phyloP scores from a whole-genome alignment of 2,888 invertebrate species.

The Resseliella maxima region DNA sequence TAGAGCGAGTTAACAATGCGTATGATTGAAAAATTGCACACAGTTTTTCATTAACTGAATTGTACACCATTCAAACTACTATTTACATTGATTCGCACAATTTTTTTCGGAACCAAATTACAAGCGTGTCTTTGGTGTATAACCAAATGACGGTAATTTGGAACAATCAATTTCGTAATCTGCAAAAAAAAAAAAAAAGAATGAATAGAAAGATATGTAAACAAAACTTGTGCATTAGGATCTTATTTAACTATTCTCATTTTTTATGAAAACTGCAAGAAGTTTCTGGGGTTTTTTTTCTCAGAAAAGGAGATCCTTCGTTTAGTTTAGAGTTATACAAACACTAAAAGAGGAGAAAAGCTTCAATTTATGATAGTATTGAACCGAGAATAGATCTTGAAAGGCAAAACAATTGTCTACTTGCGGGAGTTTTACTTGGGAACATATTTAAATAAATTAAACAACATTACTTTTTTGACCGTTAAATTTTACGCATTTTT shows the following conservation, averaged over 20 bases:
- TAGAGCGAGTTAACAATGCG: slow-evolving; percentile 1
- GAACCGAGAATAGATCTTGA: neutral
- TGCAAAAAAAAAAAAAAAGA: neutral
- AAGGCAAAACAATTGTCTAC: neutral
- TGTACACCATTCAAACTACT: neutral
- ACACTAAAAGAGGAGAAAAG: neutral
- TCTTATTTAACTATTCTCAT: neutral
- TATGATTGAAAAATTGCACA: slow-evolving; percentile 46
- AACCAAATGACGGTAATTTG: neutral
- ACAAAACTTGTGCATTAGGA: neutral
- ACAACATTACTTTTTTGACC: neutral
- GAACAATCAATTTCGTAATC: slow-evolving; percentile 19
- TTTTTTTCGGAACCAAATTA: neutral
- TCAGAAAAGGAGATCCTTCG: no score
- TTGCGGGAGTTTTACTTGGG: slow-evolving; percentile 12
- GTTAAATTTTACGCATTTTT: neutral
- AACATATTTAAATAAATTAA: neutral
- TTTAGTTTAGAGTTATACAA: neutral
- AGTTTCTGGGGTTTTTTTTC: no score
- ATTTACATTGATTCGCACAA: neutral
- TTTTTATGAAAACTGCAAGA: neutral
- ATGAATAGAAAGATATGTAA: neutral
- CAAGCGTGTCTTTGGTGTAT: neutral
- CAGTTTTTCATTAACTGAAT: neutral
- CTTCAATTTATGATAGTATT: neutral